Conservation (phyloP, 2,113 vertebrate species). For the Brachionichthys hirsutus region DNA sequence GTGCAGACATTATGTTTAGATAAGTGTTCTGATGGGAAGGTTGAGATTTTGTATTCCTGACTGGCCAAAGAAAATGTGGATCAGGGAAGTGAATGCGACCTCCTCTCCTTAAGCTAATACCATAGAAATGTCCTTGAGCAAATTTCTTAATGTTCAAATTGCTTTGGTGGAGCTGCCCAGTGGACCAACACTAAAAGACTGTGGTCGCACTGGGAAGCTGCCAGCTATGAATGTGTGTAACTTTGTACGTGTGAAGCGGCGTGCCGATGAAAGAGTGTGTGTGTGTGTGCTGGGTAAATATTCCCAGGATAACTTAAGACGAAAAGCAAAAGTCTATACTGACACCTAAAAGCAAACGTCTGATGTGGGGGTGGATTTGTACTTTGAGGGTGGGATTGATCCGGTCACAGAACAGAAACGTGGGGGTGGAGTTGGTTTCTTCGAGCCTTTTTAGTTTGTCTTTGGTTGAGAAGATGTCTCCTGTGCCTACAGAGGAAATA, state of each 20-base stretch:
- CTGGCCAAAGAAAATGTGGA: conserved; percentile 44
- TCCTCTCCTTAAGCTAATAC: conserved; percentile 31
- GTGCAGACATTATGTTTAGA: conserved; percentile 20
- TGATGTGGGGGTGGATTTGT: conserved; percentile 60
- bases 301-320: conserved; percentile 59
- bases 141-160: conserved; percentile 44
- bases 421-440: conserved; percentile 16
- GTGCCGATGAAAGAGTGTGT: conserved; percentile 63
- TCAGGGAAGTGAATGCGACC: conserved; percentile 30
- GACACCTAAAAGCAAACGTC: conserved; percentile 48
- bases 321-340: conserved; percentile 44
- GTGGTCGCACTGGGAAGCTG: conserved; percentile 50
- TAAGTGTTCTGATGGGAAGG: conserved; percentile 27
- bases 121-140: conserved; percentile 50
- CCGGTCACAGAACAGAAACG: conserved; percentile 28
- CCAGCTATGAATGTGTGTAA: conserved; percentile 53
- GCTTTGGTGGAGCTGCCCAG: conserved; percentile 45
- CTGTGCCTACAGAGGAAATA: conserved; percentile 2
- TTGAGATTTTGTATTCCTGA: conserved; percentile 18
- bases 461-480: conserved; percentile 12
- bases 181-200: conserved; percentile 56
- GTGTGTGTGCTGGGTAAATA: conserved; percentile 66
- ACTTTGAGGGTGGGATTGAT: conserved; percentile 52
- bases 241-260: conserved; percentile 53
- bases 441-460: conserved; percentile 1